Percentiles rank a stretch among this genome's conserved stretches.
Evolutionary conservation across 2,113 vertebrate genomes (phyloP).

Genomic region (Quiscalus mexicanus): DNA sequence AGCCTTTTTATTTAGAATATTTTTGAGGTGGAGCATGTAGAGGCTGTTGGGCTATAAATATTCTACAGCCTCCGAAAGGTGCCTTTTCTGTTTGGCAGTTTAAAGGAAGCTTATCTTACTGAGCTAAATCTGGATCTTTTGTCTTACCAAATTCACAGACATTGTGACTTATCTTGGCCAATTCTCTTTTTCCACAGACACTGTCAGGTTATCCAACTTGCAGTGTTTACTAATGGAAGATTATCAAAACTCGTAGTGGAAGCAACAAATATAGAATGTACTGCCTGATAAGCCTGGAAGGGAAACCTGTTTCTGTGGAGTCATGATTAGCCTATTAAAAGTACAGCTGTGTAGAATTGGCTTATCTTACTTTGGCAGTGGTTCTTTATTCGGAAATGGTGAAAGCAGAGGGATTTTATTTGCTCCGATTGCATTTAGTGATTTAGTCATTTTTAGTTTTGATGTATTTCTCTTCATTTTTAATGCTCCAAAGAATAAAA

Average conservation of each 20-base stretch:
- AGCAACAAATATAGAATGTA: slow-evolving; percentile 42
- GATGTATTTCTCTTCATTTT: slow-evolving; percentile 37
- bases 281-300: slow-evolving; percentile 60
- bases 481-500: background rate
- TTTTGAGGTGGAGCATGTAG: background rate
- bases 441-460: slow-evolving; percentile 50
- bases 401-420: slow-evolving; percentile 40
- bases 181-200: background rate
- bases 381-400: slow-evolving; percentile 13
- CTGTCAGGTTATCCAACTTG: slow-evolving; percentile 33
- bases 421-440: slow-evolving; percentile 34
- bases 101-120: slow-evolving; percentile 51
- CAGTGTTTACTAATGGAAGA: slow-evolving; percentile 56
- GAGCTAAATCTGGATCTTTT: slow-evolving; percentile 58
- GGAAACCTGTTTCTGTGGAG: slow-evolving; percentile 57
- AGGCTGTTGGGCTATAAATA: slow-evolving; percentile 53
- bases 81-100: slow-evolving; percentile 10
- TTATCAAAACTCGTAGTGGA: slow-evolving; percentile 51
- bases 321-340: slow-evolving; percentile 54
- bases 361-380: slow-evolving; percentile 57
- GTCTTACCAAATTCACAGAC: slow-evolving; percentile 33
- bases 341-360: slow-evolving; percentile 33
- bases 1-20: background rate
- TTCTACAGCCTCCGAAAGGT: background rate
- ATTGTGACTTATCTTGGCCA: slow-evolving; percentile 33